Evolutionary conservation across 2,797 vertebrate genomes (phyloP).

Genomic region (Delichon dasypus): DNA sequence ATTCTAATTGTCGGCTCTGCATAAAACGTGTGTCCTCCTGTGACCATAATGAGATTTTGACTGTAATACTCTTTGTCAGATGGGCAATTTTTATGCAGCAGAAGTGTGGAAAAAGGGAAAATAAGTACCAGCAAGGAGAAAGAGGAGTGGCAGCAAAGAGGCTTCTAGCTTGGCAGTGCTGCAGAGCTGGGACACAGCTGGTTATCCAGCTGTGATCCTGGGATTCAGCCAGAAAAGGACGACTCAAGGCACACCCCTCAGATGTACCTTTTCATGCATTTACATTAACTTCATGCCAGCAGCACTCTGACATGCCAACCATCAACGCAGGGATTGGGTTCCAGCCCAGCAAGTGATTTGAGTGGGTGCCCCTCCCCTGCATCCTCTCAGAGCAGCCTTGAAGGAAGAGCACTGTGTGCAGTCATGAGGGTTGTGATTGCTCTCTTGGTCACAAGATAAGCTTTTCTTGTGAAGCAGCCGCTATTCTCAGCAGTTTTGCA

Average conservation of each 20-base stretch:
- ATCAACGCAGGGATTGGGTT: neutral
- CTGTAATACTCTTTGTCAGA: constrained; percentile 11
- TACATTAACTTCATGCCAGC: neutral
- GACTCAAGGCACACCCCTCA: neutral
- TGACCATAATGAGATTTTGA: constrained; percentile 25
- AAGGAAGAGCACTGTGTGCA: neutral
- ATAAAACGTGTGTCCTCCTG: neutral
- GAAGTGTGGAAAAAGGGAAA: constrained; percentile 9
- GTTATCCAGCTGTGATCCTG: constrained; percentile 47
- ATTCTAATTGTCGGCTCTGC: neutral
- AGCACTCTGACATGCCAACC: neutral
- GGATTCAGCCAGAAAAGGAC: neutral
- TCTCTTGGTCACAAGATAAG: neutral
- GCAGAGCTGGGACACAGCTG: constrained; percentile 40
- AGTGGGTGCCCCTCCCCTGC: neutral
- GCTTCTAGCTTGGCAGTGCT: neutral
- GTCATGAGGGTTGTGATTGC: neutral
- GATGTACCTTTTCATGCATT: neutral
- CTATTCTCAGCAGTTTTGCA: neutral
- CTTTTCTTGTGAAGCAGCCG: neutral
- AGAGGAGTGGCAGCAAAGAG: constrained; percentile 4
- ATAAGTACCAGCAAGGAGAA: constrained; percentile 25
- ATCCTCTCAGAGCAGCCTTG: neutral
- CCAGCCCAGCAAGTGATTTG: neutral
- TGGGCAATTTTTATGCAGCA: constrained; percentile 7